These are phyloP conservation scores for Cygnus buccinator DNA, from an alignment of 2,113 vertebrate species.

Conservation along the genomic window DNA sequence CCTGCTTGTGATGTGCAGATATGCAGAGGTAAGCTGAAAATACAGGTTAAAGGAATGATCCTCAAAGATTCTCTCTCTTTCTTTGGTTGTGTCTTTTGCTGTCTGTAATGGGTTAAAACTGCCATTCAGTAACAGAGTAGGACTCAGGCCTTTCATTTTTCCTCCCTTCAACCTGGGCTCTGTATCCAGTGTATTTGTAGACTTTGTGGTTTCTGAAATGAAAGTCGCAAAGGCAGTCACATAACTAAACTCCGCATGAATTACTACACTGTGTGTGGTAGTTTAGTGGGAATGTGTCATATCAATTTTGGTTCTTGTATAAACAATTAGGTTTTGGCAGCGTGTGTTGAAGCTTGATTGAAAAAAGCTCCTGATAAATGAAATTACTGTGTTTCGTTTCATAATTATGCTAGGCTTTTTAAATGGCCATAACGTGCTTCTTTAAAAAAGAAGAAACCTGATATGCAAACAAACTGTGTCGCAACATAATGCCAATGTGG, in stretches of 20 bases:
- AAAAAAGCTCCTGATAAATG: constrained; percentile 14
- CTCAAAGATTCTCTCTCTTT: background rate
- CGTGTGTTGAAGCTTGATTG: background rate
- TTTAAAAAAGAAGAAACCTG: background rate
- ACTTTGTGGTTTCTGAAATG: background rate
- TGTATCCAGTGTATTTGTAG: background rate
- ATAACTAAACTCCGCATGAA: background rate
- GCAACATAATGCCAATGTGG: background rate
- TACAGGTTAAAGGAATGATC: background rate
- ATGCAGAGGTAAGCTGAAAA: background rate
- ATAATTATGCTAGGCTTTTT: background rate
- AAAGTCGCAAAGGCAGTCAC: background rate
- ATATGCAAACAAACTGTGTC: background rate
- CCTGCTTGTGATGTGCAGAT: background rate
- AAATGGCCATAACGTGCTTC: background rate
- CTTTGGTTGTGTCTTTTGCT: background rate
- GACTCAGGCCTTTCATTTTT: background rate
- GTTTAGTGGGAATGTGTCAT: background rate
- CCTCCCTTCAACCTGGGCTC: background rate
- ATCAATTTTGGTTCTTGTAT: background rate
- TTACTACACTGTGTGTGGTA: background rate
- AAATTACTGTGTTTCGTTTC: constrained; percentile 18
- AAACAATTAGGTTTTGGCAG: background rate
- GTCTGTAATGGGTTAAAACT: background rate
- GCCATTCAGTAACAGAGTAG: background rate